phyloP scores from a whole-genome alignment of 2,888 invertebrate genomes.

The Nemotelus nigrinus region DNA sequence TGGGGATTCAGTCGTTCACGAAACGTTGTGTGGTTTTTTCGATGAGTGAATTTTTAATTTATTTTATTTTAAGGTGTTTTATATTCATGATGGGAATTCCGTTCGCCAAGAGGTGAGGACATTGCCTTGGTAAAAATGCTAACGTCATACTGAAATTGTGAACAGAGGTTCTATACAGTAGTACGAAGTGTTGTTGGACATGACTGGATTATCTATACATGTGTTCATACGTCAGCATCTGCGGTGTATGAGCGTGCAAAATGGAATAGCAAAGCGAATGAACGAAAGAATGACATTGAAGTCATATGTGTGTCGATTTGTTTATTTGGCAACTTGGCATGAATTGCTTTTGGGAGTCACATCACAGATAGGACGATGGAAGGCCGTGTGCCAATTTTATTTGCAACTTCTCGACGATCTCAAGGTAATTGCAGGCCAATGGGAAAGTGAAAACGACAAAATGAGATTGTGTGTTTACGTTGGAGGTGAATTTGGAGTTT shows the following conservation, averaged over 20 bases:
- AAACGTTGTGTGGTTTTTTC: not conserved
- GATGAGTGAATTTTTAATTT: constrained; percentile 22
- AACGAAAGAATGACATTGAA: not conserved
- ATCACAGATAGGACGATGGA: not conserved
- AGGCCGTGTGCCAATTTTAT: constrained; percentile 19
- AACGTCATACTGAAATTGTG: not conserved
- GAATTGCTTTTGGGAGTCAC: not conserved
- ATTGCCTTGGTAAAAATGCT: constrained; percentile 19
- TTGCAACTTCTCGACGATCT: not conserved
- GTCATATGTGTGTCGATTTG: not conserved
- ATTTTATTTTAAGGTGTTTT: constrained; percentile 26
- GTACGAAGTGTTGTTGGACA: not conserved
- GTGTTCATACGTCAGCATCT: not conserved
- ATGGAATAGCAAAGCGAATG: not conserved
- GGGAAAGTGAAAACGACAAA: not conserved
- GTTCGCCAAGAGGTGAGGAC: constrained; percentile 1
- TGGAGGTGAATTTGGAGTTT: not conserved
- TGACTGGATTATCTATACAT: not conserved
- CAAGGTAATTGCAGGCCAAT: not conserved
- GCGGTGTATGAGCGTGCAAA: not conserved
- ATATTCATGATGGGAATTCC: constrained; percentile 21
- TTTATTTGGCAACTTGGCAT: constrained; percentile 9
- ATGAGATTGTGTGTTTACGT: not conserved
- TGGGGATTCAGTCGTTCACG: no score
- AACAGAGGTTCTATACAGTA: no score